Base-by-base conservation (phyloP, 2,888 invertebrate species). In the Hirtodrosophila alboralis region DNA sequence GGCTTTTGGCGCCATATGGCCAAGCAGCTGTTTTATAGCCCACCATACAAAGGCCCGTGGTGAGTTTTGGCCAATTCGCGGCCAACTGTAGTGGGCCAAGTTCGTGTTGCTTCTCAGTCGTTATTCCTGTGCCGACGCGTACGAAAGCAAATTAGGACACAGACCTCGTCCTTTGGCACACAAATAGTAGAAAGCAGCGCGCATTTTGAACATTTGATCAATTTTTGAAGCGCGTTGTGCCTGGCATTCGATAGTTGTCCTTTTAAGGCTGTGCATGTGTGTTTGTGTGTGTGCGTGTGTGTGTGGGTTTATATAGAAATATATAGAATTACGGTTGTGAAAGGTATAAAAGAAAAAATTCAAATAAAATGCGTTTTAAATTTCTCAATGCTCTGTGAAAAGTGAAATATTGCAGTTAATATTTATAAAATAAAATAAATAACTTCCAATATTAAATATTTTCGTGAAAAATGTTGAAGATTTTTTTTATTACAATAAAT, bases 51-150 rank as follows among this genome's bases (percentile, higher is more conserved):
- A 13, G 44, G 38, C 40, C 54, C 36, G 63, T 79, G 81, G 77
- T 81, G 84, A 66, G 38, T 66, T 68, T 23, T 14, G 16, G 40
- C 27, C 27, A 12, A 27, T 36, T 38, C 53, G 45, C 45, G 51
- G 40, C 31, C 56, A 56, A 33, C 30, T n/a, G 16, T 36, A 13
- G 13, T 61, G 61, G 61, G 61, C 57, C 48, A 61, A 48, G 62
- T 45, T 71, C 75, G 63, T 59, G 27, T 57, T 33, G 56, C 33
- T 34, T 21, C 49, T 75, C 65, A 86, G 83, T 86, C 86, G 78
- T 76, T 83, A 71, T 78, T 74, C 61, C 66, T 68, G 64, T 75
- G 84, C 78, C 84, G 77, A 76, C 61, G 84, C 72, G 85, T 70
- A 49, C 77, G 77, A 66, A 72, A 72, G 67, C 78, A 66, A 63